phyloP scores from a whole-genome alignment of 2,113 vertebrate species.

The Vidua chalybeata region DNA sequence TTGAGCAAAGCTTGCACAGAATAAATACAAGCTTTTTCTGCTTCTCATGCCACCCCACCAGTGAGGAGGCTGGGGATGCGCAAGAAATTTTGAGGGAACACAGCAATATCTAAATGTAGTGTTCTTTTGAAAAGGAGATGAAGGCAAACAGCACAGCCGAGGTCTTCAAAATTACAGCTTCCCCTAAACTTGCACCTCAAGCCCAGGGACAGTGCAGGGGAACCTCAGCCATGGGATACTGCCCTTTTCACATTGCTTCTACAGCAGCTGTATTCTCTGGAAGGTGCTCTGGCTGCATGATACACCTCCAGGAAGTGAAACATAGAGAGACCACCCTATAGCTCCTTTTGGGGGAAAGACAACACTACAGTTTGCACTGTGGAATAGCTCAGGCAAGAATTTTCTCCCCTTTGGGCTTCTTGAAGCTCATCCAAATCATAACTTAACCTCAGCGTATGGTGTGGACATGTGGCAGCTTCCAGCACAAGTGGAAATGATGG shows the following conservation, averaged over 20 bases:
- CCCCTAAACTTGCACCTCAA: not conserved
- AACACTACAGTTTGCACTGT: not conserved
- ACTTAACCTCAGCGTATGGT: not conserved
- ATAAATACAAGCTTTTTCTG: not conserved
- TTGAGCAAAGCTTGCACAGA: not conserved
- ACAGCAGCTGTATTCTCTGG: not conserved
- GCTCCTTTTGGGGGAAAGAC: not conserved
- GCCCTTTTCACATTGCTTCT: not conserved
- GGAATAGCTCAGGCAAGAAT: not conserved
- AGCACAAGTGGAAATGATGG: not conserved
- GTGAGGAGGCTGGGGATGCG: not conserved
- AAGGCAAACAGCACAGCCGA: not conserved
- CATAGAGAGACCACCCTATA: too few relatives aligned
- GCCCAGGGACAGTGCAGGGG: too few relatives aligned
- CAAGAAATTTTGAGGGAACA: not conserved
- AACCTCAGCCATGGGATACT: not conserved
- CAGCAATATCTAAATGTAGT: not conserved
- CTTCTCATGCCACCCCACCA: not conserved
- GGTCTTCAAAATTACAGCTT: not conserved
- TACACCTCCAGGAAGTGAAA: not conserved
- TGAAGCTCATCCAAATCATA: not conserved
- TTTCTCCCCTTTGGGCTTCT: not conserved
- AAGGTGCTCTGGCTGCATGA: not conserved
- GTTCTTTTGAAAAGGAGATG: not conserved
- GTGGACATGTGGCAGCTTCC: not conserved